A percentile compares a stretch with the other conserved stretches of the same genome.
phyloP scores from a whole-genome alignment of 1,140 invertebrate genomes.

The Laupala kohalensis region DNA sequence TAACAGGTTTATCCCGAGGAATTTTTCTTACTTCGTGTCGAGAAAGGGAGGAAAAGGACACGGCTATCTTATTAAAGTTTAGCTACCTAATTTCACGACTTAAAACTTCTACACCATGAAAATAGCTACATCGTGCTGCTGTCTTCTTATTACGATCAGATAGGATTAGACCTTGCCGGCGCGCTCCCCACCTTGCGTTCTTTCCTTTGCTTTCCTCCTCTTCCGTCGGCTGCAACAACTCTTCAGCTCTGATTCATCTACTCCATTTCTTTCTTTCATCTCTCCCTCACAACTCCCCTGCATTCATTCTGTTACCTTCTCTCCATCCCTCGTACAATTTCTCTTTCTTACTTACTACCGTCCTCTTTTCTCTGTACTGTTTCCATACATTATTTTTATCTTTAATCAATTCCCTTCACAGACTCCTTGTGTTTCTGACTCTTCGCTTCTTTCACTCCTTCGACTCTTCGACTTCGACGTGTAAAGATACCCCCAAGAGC shows the following conservation, averaged over 20 bases:
- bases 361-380: too few relatives aligned
- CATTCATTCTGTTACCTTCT: neutral
- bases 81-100: constrained; percentile 4
- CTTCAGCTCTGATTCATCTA: too few relatives aligned
- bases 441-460: too few relatives aligned
- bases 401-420: too few relatives aligned
- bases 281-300: neutral
- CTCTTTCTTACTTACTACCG: neutral
- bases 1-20: neutral
- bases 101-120: neutral
- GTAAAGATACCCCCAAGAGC: too few relatives aligned
- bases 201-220: neutral
- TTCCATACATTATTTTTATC: too few relatives aligned
- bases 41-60: neutral
- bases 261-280: neutral
- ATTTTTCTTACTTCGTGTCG: neutral
- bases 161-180: neutral
- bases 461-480: too few relatives aligned
- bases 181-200: neutral
- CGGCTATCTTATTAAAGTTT: constrained; percentile 8
- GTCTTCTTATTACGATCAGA: constrained; percentile 6
- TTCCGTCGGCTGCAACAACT: neutral
- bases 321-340: neutral
- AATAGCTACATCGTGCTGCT: neutral
- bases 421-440: too few relatives aligned